phyloP scores from a whole-genome alignment of 2,797 vertebrate species.

The Fundulus diaphanus region DNA sequence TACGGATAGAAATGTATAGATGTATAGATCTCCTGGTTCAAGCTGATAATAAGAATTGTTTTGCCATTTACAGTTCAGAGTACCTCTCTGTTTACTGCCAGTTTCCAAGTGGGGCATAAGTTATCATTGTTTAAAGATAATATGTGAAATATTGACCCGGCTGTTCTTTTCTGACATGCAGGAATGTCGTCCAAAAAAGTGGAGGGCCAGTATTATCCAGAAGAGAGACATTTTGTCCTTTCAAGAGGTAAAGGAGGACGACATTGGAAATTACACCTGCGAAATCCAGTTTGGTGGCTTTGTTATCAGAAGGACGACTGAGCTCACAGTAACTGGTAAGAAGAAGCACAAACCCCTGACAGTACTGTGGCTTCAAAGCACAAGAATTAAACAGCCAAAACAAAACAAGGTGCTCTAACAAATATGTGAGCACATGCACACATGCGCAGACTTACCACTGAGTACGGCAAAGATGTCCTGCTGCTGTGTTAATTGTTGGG shows the following conservation, averaged over 20 bases:
- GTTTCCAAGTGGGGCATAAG: constrained; percentile 19
- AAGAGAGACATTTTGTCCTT: constrained; percentile 90
- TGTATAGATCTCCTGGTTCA: background rate
- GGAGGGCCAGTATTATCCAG: constrained; percentile 90
- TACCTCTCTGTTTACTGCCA: constrained; percentile 1
- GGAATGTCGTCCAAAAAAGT: constrained; percentile 94
- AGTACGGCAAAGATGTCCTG: constrained; percentile 57
- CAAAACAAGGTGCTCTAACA: constrained; percentile 33
- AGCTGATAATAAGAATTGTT: background rate
- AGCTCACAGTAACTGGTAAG: constrained; percentile 94
- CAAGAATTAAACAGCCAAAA: constrained; percentile 11
- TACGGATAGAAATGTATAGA: no score
- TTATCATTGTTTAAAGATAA: background rate
- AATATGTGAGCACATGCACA: constrained; percentile 27
- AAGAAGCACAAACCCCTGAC: background rate
- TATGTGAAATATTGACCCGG: constrained; percentile 7
- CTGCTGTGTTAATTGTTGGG: constrained; percentile 75
- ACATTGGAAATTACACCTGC: constrained; percentile 99
- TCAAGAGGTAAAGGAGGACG: constrained; percentile 95
- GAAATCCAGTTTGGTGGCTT: constrained; percentile 94
- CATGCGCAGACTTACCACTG: constrained; percentile 32
- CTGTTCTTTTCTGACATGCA: constrained; percentile 59
- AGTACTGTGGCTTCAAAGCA: constrained; percentile 4
- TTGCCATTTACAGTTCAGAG: background rate
- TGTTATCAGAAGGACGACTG: constrained; percentile 92